These are phyloP conservation scores for Amyelois transitella DNA, from an alignment of 1,140 invertebrate genomes.

Conservation along the genomic window DNA sequence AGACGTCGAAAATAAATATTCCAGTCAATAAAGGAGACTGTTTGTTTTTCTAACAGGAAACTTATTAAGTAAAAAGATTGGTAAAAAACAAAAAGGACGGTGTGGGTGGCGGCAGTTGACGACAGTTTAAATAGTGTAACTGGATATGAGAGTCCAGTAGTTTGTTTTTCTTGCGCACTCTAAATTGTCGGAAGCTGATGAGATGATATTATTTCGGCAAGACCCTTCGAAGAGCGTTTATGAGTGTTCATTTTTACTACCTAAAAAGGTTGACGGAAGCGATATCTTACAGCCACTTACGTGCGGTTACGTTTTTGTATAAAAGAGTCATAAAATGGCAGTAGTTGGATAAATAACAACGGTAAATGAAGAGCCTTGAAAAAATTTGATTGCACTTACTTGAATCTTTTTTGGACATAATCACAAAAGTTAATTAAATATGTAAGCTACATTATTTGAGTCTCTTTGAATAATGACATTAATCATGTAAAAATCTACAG, in stretches of 20 bases:
- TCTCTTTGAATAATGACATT: too few relatives aligned
- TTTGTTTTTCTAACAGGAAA: slow-evolving; percentile 73
- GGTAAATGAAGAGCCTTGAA: too few relatives aligned
- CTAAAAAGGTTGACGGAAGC: slow-evolving; percentile 33
- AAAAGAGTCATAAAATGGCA: slow-evolving; percentile 1
- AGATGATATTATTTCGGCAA: slow-evolving; percentile 38
- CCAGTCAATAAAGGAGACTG: slow-evolving; percentile 61
- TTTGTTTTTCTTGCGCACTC: slow-evolving; percentile 57
- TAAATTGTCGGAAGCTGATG: slow-evolving; percentile 49
- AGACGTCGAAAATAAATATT: slow-evolving; percentile 57
- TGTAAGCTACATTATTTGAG: too few relatives aligned
- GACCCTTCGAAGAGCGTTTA: slow-evolving; percentile 23
- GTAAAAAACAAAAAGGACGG: slow-evolving; percentile 52
- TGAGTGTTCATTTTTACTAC: slow-evolving; percentile 16
- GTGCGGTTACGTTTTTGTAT: slow-evolving; percentile 13
- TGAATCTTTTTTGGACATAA: too few relatives aligned
- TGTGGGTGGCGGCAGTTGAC: slow-evolving; percentile 65
- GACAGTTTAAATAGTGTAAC: slow-evolving; percentile 70
- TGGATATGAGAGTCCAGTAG: slow-evolving; percentile 52
- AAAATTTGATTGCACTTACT: too few relatives aligned
- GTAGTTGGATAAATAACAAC: not conserved
- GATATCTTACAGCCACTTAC: slow-evolving; percentile 23
- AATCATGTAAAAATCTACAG: too few relatives aligned
- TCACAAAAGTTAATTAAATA: too few relatives aligned
- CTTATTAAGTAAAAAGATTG: slow-evolving; percentile 62